These are phyloP conservation scores for Brachystomella parvula DNA, from an alignment of 1,140 invertebrate genomes.

Conservation along the genomic window DNA sequence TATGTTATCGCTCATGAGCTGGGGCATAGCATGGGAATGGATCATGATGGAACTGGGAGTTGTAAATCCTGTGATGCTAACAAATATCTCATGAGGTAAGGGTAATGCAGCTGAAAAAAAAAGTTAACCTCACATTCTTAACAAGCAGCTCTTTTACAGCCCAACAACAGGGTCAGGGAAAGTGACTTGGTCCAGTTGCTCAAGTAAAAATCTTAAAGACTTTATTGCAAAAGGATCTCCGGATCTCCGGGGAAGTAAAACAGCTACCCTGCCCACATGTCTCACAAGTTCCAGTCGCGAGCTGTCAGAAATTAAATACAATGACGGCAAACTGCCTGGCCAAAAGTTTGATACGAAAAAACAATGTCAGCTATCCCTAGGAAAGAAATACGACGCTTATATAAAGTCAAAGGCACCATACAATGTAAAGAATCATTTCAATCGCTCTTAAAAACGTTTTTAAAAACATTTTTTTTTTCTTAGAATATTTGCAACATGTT, in stretches of 20 bases:
- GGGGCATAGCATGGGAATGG: slow-evolving; percentile 43
- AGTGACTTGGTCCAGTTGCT: slow-evolving; percentile 42
- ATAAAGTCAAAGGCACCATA: slow-evolving; percentile 23
- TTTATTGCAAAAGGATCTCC: slow-evolving; percentile 39
- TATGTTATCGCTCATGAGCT: slow-evolving; percentile 43
- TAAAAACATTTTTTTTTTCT: not conserved
- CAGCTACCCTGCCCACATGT: slow-evolving; percentile 21
- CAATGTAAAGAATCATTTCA: slow-evolving; percentile 18
- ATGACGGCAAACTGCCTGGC: slow-evolving; percentile 23
- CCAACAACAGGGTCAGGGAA: slow-evolving; percentile 43
- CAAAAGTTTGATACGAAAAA: slow-evolving; percentile 31
- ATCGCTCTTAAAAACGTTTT: not conserved
- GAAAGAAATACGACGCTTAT: slow-evolving; percentile 22
- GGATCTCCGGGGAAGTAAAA: slow-evolving; percentile 18
- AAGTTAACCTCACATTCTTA: not conserved
- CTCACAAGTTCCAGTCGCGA: slow-evolving; percentile 13
- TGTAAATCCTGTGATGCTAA: slow-evolving; percentile 40
- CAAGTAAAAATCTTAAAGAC: slow-evolving; percentile 40
- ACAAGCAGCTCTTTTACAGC: not conserved
- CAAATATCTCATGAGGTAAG: slow-evolving; percentile 42
- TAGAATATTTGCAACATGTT: slow-evolving; percentile 11
- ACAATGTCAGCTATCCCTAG: slow-evolving; percentile 29
- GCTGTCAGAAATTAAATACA: slow-evolving; percentile 16
- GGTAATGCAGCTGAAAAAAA: not conserved
- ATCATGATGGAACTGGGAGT: slow-evolving; percentile 42